Percentiles rank a stretch among this genome's conserved stretches.
Conservation (phyloP, 2,113 vertebrate genomes). For the Notechis scutatus region DNA sequence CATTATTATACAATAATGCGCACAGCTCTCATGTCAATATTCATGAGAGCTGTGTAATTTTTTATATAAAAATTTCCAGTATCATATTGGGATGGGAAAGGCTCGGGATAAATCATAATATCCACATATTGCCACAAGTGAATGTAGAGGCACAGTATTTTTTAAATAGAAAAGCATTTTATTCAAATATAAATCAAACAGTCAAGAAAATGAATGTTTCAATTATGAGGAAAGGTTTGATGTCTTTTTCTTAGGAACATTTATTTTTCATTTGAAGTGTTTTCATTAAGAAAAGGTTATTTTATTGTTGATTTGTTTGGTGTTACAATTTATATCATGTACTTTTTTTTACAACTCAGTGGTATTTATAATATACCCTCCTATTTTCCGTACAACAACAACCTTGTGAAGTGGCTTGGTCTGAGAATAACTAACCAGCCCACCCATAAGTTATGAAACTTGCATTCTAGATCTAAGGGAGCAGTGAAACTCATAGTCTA, state of each 20-base stretch:
- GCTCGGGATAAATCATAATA: neutral
- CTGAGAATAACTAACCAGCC: neutral
- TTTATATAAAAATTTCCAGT: neutral
- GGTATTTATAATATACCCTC: neutral
- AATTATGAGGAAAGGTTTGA: neutral
- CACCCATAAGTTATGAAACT: neutral
- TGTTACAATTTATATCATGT: neutral
- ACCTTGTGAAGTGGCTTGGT: neutral
- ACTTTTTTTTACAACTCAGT: neutral
- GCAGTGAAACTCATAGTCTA: neutral
- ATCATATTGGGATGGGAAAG: neutral
- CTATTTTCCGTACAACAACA: neutral
- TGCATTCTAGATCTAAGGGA: neutral
- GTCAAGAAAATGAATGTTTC: neutral
- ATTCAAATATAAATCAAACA: neutral
- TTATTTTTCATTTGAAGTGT: neutral
- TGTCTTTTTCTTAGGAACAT: neutral
- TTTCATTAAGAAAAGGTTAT: neutral
- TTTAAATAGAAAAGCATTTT: neutral
- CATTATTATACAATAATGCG: no score
- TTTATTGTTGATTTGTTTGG: neutral
- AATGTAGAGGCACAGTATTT: neutral
- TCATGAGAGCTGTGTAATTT: neutral
- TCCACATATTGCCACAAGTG: neutral
- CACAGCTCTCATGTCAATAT: no score